These are phyloP conservation scores for Pissodes strobi DNA, from an alignment of 1,140 invertebrate genomes.

Conservation along the genomic window DNA sequence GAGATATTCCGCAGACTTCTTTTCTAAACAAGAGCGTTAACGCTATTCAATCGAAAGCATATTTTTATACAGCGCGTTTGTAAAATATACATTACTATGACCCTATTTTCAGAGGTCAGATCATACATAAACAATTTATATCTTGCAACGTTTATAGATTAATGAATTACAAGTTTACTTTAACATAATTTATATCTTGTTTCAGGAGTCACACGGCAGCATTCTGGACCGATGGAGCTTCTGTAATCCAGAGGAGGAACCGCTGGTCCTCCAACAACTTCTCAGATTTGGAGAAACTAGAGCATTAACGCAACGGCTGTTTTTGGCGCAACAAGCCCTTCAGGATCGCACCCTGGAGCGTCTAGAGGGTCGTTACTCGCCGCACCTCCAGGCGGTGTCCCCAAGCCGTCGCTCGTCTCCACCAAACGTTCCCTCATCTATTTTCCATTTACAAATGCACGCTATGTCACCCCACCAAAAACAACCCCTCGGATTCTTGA, in stretches of 20 bases:
- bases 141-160: not conserved
- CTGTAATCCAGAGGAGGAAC: conserved; percentile 82
- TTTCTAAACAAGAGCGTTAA: conserved; percentile 47
- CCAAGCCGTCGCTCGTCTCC: conserved; percentile 68
- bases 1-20: conserved; percentile 52
- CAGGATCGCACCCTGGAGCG: conserved; percentile 57
- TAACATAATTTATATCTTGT: no score
- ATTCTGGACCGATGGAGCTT: conserved; percentile 82
- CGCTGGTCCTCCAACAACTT: conserved; percentile 84
- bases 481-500: conserved; percentile 53
- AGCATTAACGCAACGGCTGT: conserved; percentile 78
- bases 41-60: conserved; percentile 43
- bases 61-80: conserved; percentile 48
- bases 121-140: not conserved
- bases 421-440: conserved; percentile 58
- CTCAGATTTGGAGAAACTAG: conserved; percentile 82
- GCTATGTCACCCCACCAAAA: conserved; percentile 60
- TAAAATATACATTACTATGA: conserved; percentile 41
- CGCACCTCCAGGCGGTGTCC: conserved; percentile 64
- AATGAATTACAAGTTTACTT: not conserved
- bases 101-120: no score
- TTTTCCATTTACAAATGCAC: conserved; percentile 57
- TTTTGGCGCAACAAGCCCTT: conserved; percentile 68
- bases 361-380: conserved; percentile 49
- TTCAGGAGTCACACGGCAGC: conserved; percentile 72